Evolutionary conservation across 2,113 vertebrate species (phyloP).

Genomic region (Grammomys surdaster): DNA sequence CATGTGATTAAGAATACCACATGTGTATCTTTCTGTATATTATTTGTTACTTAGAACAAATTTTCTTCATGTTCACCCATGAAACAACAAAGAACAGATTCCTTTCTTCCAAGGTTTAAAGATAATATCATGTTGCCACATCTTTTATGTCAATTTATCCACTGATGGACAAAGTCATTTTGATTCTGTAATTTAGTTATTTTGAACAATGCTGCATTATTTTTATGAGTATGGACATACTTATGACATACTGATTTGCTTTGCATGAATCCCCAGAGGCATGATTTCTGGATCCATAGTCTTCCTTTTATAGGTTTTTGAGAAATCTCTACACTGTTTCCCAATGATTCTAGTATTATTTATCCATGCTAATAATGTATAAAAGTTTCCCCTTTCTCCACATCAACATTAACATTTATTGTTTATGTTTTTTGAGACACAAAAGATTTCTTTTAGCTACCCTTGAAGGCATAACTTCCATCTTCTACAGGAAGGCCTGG

Average conservation of each 20-base stretch:
- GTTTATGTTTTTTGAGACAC: neutral
- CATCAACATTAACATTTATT: no score
- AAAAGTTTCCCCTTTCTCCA: neutral
- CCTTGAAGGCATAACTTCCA: neutral
- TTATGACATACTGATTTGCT: neutral
- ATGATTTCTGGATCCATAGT: neutral
- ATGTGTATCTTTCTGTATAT: neutral
- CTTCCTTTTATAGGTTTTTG: neutral
- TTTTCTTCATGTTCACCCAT: neutral
- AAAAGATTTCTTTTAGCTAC: neutral
- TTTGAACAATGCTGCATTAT: neutral
- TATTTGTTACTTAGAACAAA: neutral
- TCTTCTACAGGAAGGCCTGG: neutral
- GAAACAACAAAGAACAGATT: neutral
- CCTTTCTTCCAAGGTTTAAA: neutral
- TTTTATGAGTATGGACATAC: neutral
- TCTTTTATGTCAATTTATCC: neutral
- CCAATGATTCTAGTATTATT: neutral
- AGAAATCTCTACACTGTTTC: neutral
- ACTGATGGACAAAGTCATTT: neutral
- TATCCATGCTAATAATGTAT: neutral
- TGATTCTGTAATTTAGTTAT: neutral
- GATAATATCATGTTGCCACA: neutral
- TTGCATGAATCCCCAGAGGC: no score
- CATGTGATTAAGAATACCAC: neutral